A percentile compares a stretch with the other conserved stretches of the same genome.
phyloP scores from a whole-genome alignment of 2,113 vertebrate species.

The Triplophysa siluroides region DNA sequence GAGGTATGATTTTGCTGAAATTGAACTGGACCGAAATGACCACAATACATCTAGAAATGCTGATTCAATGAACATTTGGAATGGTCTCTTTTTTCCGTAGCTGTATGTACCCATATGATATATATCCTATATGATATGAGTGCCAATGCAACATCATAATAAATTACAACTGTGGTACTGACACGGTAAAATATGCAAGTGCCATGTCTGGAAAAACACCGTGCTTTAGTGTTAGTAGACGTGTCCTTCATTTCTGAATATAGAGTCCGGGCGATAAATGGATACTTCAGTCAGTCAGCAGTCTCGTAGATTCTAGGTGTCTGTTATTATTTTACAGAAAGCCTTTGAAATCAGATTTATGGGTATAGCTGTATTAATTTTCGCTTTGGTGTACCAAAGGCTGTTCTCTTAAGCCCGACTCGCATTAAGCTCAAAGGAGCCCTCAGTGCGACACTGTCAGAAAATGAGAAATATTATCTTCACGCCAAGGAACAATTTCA shows the following conservation, averaged over 20 bases:
- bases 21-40: too few species aligned
- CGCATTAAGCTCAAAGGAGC: constrained; percentile 13
- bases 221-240: too few species aligned
- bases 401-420: constrained; percentile 30
- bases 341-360: constrained; percentile 32
- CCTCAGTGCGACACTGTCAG: neutral
- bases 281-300: constrained; percentile 1
- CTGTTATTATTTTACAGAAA: constrained; percentile 16
- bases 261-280: neutral
- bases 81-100: too few species aligned
- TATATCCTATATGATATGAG: too few species aligned
- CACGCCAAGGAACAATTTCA: neutral
- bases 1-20: too few species aligned
- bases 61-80: too few species aligned
- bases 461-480: constrained; percentile 4
- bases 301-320: constrained; percentile 6
- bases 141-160: too few species aligned
- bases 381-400: constrained; percentile 17
- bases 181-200: too few species aligned
- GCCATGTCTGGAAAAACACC: too few species aligned
- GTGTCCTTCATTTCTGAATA: constrained; percentile 8
- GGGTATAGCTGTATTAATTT: constrained; percentile 13
- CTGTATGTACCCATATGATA: too few species aligned
- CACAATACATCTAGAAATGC: too few species aligned
- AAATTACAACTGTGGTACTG: too few species aligned